Base-by-base conservation (phyloP, 2,113 vertebrate species). In the Pseudolaguvia tuberculata region DNA sequence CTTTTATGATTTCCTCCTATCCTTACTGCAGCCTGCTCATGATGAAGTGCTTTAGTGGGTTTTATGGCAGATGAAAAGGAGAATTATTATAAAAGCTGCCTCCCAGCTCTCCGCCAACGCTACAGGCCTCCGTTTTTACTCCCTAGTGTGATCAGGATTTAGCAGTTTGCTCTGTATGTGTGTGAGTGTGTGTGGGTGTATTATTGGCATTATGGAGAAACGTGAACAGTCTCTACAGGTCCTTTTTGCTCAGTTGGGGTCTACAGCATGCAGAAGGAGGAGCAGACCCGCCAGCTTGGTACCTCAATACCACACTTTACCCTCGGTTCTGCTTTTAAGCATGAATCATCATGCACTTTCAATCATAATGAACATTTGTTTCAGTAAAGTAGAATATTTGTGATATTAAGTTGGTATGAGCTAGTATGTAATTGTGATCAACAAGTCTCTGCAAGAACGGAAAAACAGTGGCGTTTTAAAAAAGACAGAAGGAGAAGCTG, bases 81-180 rank as follows among this genome's bases (percentile, higher is more conserved):
- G 81, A 79, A 86, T 78, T 78, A 83, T 80, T 84, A 70, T 70
- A 17, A 58, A 78, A 82, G 78, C 66, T 59, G 66, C 72, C 59
- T 68, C 52, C 72, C 73, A 42, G 75, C 80, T 72, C 81, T 77
- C 82, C 84, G 84, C 86, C 87, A 88, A 84, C 2, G 39, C 87
- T 88, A 23, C 62, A 78, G 85, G 86, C 80, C 56, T 12, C 9
- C 78, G 75, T 78, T 81, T 81, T 52, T 76, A 73, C 75, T 68
- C 70, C 78, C 25, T 79, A 27, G 47, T 73, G 48, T 75, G 50
- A 77, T 77, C 62, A 83, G 79, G 80, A 78, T 63, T 35, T 75
- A 82, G 77, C 80, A 80, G 83, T 70, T 79, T 57, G 76, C 56
- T 75, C 63, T 47, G 70, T 51, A 42, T 73, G 73, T 45, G 51